Evolutionary conservation across 2,113 vertebrate genomes (phyloP), one percentile per base, ranked within the genome.

Genomic region (Strix aluco): DNA sequence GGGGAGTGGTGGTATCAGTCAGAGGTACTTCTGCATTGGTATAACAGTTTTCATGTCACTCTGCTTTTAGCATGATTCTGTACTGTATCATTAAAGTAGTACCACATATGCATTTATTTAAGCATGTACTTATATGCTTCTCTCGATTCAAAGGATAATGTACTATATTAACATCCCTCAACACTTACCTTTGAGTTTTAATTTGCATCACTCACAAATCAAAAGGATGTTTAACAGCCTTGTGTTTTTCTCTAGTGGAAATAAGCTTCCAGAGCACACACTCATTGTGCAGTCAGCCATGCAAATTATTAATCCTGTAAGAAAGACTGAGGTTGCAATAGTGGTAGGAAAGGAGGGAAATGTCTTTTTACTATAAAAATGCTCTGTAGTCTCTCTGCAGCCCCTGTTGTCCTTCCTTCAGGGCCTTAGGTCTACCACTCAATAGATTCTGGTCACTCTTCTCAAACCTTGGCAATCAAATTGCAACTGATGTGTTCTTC

Each of bases 281-380:
- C 13, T 84, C 36, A 51, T 25, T 62, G 46, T 52, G 38, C 72
- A 96, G 65, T 57, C 80, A 90, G 65, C 29, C 67, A 57, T 13
- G 40, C 47, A 84, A 74, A 91, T 86, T 85, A 90, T 46, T 87
- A 95, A 81, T 88, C 49, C 49, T 79, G n/a, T 44, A 90, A 87
- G 32, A 40, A 90, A 87, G 74, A 72, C n/a, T 63, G 8, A 72
- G 23, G 40, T 30, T 59, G 15, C 46, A 86, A 67, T 13, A 29
- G 10, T 32, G 44, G 27, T 55, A 85, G 36, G 21, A 94, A 55
- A 84, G 67, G 14, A 55, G 5, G 13, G 21, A 61, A 69, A 32
- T 16, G 5, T 23, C 11, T 77, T 82, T 72, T 52, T n/a, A 55
- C 13, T 38, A n/a, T 0, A 8, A 69, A 86, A 92, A 58, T 36